Conservation (phyloP, 2,113 vertebrate species). For the Ptilorrhoa leucosticta region DNA sequence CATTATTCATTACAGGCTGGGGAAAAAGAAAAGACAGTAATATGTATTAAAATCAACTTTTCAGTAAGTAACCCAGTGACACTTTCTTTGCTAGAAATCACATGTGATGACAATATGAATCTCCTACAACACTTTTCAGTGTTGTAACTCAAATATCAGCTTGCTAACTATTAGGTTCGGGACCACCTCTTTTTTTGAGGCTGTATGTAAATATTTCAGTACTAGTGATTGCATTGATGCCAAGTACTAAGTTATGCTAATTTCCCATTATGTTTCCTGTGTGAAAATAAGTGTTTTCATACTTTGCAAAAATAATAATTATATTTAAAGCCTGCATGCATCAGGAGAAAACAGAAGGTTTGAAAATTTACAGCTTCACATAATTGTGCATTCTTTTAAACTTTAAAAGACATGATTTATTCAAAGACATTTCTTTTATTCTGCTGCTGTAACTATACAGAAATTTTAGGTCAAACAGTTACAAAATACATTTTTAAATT, state of each 20-base stretch:
- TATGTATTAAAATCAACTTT: background rate
- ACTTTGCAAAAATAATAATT: background rate
- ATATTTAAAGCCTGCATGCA: background rate
- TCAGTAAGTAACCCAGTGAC: background rate
- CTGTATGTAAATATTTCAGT: background rate
- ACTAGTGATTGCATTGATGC: background rate
- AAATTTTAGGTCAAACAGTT: background rate
- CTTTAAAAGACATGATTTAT: background rate
- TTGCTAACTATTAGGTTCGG: background rate
- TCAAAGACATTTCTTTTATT: background rate
- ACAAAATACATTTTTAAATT: background rate
- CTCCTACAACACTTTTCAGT: background rate
- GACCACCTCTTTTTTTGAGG: background rate
- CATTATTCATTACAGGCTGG: constrained; percentile 97
- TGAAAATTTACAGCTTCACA: background rate
- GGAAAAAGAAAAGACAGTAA: background rate
- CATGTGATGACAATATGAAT: background rate
- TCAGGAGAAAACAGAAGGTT: background rate
- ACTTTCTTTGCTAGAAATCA: background rate
- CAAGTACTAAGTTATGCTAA: background rate
- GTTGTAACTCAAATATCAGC: background rate
- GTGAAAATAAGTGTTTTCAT: background rate
- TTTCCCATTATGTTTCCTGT: background rate
- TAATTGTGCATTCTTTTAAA: background rate
- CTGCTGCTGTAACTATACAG: background rate